Conservation (phyloP, 2,888 invertebrate genomes). For the Eupithecia pulchellata region DNA sequence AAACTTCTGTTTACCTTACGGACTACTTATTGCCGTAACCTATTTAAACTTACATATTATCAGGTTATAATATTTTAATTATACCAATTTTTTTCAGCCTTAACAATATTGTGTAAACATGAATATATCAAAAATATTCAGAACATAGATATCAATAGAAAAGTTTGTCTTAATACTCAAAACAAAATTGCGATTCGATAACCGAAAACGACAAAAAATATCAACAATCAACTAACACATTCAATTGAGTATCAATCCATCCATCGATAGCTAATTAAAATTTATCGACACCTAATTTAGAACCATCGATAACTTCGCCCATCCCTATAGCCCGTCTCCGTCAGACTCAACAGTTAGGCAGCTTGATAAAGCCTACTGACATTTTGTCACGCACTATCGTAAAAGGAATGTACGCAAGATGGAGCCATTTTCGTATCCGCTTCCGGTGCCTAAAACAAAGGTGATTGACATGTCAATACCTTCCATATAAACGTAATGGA, state of each 20-base stretch:
- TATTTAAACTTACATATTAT: no score
- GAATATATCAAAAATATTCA: no score
- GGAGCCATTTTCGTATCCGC: conserved; percentile 20
- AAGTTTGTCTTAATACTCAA: no score
- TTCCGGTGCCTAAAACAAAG: conserved; percentile 16
- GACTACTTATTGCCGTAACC: no score
- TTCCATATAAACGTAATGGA: conserved; percentile 1
- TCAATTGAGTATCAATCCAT: background rate
- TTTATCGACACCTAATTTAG: background rate
- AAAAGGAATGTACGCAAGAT: conserved; percentile 17
- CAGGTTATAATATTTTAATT: no score
- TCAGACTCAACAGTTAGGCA: conserved; percentile 19
- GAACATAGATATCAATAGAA: no score
- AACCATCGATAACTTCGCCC: background rate
- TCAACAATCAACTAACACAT: background rate
- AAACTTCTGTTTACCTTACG: no score
- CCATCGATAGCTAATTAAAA: background rate
- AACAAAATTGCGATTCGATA: no score
- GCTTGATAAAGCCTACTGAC: conserved; percentile 22
- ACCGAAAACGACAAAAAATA: background rate
- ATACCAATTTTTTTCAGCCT: no score
- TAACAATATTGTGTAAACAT: no score
- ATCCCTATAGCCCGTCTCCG: conserved; percentile 19
- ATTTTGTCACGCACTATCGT: conserved; percentile 33
- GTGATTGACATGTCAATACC: conserved; percentile 21